Conservation (phyloP, 2,113 vertebrate species). For the Lepus europaeus region DNA sequence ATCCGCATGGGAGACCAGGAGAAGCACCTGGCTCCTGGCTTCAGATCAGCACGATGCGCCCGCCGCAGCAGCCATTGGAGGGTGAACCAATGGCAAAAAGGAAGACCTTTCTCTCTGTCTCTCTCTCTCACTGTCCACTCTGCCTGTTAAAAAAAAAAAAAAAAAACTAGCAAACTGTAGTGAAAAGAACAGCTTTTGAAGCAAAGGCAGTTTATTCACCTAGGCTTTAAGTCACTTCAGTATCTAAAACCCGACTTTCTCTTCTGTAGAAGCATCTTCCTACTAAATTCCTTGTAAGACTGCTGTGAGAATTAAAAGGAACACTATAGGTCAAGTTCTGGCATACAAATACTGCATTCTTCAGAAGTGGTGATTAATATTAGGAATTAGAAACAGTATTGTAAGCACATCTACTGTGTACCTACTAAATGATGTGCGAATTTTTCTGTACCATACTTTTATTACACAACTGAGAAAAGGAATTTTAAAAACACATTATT, state of each 20-base stretch:
- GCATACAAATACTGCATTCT: background rate
- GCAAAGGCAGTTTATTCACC: background rate
- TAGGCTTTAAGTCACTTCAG: background rate
- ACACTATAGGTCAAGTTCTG: background rate
- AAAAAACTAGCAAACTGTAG: background rate
- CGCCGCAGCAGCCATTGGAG: no score
- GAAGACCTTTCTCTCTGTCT: no score
- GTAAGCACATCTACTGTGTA: background rate
- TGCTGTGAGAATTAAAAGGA: slow-evolving; percentile 17
- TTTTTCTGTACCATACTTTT: slow-evolving; percentile 34
- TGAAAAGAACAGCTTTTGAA: background rate
- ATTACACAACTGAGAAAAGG: background rate
- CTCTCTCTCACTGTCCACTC: no score
- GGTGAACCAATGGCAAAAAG: no score
- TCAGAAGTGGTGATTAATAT: slow-evolving; percentile 38
- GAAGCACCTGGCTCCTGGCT: no score
- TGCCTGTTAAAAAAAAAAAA: no score
- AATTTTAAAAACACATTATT: slow-evolving; percentile 6
- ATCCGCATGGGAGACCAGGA: no score
- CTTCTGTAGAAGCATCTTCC: background rate
- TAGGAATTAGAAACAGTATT: slow-evolving; percentile 33
- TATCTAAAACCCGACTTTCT: background rate
- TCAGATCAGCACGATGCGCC: no score
- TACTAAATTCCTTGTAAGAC: background rate
- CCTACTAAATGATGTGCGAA: background rate